Percentiles rank a stretch among this genome's conserved stretches.
Conservation (phyloP, 2,888 invertebrate species). For the Gymnocheta viridis region DNA sequence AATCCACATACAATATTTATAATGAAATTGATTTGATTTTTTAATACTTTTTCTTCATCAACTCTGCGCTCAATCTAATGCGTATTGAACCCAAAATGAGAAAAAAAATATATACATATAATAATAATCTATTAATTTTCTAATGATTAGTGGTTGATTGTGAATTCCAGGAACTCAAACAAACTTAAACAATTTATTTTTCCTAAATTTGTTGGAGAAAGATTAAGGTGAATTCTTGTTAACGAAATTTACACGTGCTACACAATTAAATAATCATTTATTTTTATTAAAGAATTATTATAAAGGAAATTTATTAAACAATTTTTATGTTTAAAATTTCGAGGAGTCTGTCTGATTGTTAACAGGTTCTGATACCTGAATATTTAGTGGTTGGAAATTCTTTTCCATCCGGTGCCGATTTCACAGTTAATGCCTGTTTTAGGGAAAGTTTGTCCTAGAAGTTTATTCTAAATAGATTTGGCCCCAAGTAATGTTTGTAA, state of each 20-base stretch:
- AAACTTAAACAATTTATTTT: conserved; percentile 5
- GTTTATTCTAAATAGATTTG: too few relatives aligned
- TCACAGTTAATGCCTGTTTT: too few relatives aligned
- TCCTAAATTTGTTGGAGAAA: conserved; percentile 21
- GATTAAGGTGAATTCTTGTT: conserved; percentile 33
- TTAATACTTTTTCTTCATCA: not conserved
- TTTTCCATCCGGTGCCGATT: too few relatives aligned
- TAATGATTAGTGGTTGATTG: conserved; percentile 55
- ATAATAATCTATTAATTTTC: conserved; percentile 55
- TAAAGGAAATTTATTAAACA: too few relatives aligned
- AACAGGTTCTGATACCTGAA: too few relatives aligned
- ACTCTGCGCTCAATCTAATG: not conserved
- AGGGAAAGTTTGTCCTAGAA: too few relatives aligned
- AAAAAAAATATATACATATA: too few relatives aligned
- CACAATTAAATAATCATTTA: not conserved
- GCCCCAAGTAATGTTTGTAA: too few relatives aligned
- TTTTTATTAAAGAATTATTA: too few relatives aligned
- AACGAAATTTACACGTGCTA: conserved; percentile 8
- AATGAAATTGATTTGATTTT: conserved; percentile 48
- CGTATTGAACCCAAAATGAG: not conserved
- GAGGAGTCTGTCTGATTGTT: too few relatives aligned
- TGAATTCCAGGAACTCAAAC: conserved; percentile 50
- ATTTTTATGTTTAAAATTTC: too few relatives aligned
- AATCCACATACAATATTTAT: conserved; percentile 46
- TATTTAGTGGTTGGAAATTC: too few relatives aligned